These are phyloP conservation scores for Osedax fenrisi DNA, from an alignment of 2,888 invertebrate genomes.

Conservation along the genomic window DNA sequence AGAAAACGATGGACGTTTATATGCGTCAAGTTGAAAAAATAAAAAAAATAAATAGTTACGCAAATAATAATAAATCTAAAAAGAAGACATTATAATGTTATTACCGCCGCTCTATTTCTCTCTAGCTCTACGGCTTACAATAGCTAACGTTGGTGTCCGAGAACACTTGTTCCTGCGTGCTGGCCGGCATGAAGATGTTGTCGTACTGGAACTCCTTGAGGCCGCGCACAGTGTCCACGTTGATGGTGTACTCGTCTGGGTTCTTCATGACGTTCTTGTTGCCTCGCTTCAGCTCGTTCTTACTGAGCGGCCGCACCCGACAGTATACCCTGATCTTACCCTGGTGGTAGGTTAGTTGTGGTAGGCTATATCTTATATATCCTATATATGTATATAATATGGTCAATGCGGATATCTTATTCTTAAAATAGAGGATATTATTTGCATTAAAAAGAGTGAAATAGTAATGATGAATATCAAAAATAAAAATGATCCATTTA, in stretches of 20 bases:
- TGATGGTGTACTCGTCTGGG: conserved; percentile 45
- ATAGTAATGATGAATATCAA: not conserved
- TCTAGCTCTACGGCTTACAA: no score
- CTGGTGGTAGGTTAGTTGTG: no score
- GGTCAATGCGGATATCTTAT: no score
- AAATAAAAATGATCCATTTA: not conserved
- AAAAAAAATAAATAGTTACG: no score
- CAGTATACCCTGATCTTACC: conserved; percentile 49
- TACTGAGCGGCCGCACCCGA: conserved; percentile 44
- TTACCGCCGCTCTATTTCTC: not conserved
- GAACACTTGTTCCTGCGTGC: conserved; percentile 49
- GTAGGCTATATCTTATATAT: no score
- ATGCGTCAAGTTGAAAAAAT: not conserved
- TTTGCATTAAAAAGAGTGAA: not conserved
- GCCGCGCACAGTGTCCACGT: conserved; percentile 47
- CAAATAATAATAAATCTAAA: no score
- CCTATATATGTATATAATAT: no score
- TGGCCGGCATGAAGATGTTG: conserved; percentile 48
- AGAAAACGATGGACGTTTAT: no score
- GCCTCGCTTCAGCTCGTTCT: conserved; percentile 41
- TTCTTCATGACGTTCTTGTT: conserved; percentile 42
- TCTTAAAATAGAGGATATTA: not conserved
- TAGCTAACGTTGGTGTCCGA: conserved; percentile 51
- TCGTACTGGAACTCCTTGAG: conserved; percentile 51
- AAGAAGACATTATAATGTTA: no score